Base-by-base conservation (phyloP, 2,888 invertebrate genomes). In the Noctua comes region DNA sequence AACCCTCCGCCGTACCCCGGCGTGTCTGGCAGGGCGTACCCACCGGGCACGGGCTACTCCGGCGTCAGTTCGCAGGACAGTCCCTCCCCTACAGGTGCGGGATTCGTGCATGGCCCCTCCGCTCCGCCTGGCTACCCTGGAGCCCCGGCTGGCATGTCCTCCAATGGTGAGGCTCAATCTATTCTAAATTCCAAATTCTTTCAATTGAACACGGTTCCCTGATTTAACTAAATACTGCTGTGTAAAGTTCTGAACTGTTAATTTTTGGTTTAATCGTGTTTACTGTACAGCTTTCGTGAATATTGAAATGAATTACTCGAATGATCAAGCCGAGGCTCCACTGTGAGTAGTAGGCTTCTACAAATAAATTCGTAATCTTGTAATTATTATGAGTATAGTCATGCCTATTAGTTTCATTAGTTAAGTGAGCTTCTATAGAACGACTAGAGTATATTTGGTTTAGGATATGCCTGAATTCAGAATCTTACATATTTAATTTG, bases 1-100 rank as follows among this genome's bases (percentile, higher is more conserved):
- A 98, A 98, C 93, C 99, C 99, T 46, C 99, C 99, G 69, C 99
- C 99, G 5, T 99, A 99, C 95, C 99, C 99, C 27, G 99, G 99
- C 79, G 98, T 99, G 83, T 88, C 85, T 57, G 96, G 96, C 65
- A 90, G 86, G 2, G 66, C 90, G 5, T 95, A 95, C 88, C 95
- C 95, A 10, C 88, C 93, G 0, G 94, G 92, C 16, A 84, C 88
- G 0, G 93, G 94, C 51, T 94, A 91, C 90, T 93, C 95, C 4
- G 95, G 93, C 81, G 91, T 82, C 70, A 91, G 89, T 86, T 76
- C 90, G 57, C 79, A 80, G 76, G 62, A 87, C 65, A 82, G 85
- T 81, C 88, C 89, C 84, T 62, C 93, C 92, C 93, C 85, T 91
- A 92, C 68, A 79, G 92, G 91, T 82, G 80, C 88, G n/a, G 83